phyloP scores from a whole-genome alignment of 1,140 invertebrate species.

The Diorhabda elongata region DNA sequence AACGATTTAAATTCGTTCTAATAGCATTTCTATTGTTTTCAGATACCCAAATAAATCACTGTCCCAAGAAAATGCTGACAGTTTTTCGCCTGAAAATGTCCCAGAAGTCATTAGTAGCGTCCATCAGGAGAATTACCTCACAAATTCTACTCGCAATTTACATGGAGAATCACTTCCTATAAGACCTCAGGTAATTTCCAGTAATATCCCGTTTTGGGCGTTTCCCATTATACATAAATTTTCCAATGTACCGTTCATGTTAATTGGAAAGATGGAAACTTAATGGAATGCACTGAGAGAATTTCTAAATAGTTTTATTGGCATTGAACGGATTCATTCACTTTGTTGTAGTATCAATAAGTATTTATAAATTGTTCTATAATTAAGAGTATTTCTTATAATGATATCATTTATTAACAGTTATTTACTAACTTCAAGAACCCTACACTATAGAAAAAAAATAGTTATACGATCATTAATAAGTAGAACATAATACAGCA shows the following conservation, averaged over 20 bases:
- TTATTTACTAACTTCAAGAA: too few species aligned
- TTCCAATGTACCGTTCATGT: constrained; percentile 13
- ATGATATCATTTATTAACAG: too few species aligned
- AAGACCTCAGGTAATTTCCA: constrained; percentile 18
- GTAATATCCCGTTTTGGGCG: constrained; percentile 18
- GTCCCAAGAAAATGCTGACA: too few species aligned
- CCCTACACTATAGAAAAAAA: too few species aligned
- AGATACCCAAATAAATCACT: too few species aligned
- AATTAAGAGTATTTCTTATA: too few species aligned
- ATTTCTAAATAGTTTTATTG: neutral
- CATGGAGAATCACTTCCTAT: constrained; percentile 11
- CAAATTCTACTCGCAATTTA: constrained; percentile 12
- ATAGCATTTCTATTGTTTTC: too few species aligned
- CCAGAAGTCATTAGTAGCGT: neutral
- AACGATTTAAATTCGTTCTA: too few species aligned
- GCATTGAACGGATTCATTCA: neutral
- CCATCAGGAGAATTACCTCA: constrained; percentile 5
- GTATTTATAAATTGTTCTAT: too few species aligned
- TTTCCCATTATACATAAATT: constrained; percentile 14
- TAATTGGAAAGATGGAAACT: constrained; percentile 9
- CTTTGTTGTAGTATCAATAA: too few species aligned
- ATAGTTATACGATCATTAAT: too few species aligned
- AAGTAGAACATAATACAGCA: too few species aligned
- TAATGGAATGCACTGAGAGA: constrained; percentile 14
- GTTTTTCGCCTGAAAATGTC: neutral